Conservation (phyloP, 2,888 invertebrate genomes). For the Orthosia cruda region DNA sequence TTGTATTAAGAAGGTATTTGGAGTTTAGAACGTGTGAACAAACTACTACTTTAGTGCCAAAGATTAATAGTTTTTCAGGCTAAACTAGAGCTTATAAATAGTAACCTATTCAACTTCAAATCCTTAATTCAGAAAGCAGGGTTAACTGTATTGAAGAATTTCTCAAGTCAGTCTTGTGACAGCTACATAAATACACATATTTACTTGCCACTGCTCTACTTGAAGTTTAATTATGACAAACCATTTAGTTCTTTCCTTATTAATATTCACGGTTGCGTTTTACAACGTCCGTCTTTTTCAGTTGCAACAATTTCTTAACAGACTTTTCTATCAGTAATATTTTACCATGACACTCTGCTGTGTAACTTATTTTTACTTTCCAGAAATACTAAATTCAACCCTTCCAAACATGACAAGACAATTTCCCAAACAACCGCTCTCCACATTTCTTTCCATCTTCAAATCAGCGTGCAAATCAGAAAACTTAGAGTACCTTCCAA, state of each 20-base stretch:
- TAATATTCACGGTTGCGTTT: too few relatives aligned
- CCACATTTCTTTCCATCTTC: conserved; percentile 36
- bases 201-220: not conserved
- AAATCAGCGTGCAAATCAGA: conserved; percentile 59
- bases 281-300: conserved; percentile 25
- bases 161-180: not conserved
- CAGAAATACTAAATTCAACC: conserved; percentile 29
- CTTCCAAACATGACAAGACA: conserved; percentile 23
- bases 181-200: too few relatives aligned
- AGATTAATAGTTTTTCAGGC: too few relatives aligned
- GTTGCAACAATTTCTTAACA: not conserved
- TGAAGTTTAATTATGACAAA: not conserved
- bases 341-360: not conserved
- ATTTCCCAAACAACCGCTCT: conserved; percentile 28
- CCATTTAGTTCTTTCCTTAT: too few relatives aligned
- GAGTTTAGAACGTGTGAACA: too few relatives aligned
- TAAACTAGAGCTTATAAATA: too few relatives aligned
- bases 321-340: not conserved
- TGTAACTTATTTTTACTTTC: not conserved
- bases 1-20: too few relatives aligned
- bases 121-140: too few relatives aligned
- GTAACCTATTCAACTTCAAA: too few relatives aligned
- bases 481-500: conserved; percentile 65
- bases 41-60: too few relatives aligned
- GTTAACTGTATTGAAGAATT: not conserved